These are phyloP conservation scores for Choreutis nemorana DNA, from an alignment of 2,888 invertebrate species.

Conservation along the genomic window DNA sequence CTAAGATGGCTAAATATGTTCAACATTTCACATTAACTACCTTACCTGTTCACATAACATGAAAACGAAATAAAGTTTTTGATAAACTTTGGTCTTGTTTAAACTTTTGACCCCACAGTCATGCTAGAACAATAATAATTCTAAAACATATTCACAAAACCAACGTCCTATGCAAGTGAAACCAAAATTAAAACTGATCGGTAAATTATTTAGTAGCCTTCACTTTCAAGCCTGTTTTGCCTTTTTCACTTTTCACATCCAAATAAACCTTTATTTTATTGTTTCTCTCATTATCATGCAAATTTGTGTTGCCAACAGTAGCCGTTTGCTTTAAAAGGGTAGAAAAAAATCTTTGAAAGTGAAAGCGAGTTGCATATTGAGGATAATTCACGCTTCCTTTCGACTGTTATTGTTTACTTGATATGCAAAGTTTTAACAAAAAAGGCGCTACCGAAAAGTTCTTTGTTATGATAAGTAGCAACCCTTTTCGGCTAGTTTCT, in stretches of 20 bases:
- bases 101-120: too few species aligned
- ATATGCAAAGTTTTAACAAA: constrained; percentile 57
- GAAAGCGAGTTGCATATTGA: constrained; percentile 60
- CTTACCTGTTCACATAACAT: too few species aligned
- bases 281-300: constrained; percentile 56
- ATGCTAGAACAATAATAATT: constrained; percentile 4
- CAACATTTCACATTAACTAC: too few species aligned
- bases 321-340: constrained; percentile 45
- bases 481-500: constrained; percentile 45
- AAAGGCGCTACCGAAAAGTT: constrained; percentile 43
- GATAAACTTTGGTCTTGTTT: too few species aligned
- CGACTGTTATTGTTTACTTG: constrained; percentile 49
- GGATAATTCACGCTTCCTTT: constrained; percentile 42
- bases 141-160: constrained; percentile 11
- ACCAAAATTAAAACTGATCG: constrained; percentile 44
- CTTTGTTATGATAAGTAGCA: constrained; percentile 49
- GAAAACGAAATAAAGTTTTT: too few species aligned
- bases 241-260: constrained; percentile 62
- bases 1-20: too few species aligned
- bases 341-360: constrained; percentile 42
- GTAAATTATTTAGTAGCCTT: constrained; percentile 19
- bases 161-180: constrained; percentile 44
- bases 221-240: constrained; percentile 57
- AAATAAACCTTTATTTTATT: constrained; percentile 48
- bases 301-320: constrained; percentile 48